Percentiles rank a stretch among this genome's conserved stretches.
Conservation (phyloP, 92 coral and sea anemone genomes). For the Meandrina meandrites region DNA sequence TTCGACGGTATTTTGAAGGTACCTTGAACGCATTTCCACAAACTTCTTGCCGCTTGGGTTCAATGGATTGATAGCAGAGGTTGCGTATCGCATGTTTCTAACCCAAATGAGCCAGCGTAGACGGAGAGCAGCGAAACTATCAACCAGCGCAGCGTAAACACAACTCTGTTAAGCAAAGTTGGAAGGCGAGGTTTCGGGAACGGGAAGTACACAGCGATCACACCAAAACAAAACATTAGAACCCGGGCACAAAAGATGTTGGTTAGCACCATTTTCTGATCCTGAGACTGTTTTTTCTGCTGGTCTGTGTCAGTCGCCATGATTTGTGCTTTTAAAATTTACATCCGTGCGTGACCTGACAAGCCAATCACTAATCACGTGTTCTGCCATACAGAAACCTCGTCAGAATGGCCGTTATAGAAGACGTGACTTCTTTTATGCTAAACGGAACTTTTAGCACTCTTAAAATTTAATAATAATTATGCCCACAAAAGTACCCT, state of each 20-base stretch:
- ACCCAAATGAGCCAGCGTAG: conserved; percentile 50
- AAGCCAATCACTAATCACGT: too few species aligned
- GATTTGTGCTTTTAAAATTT: too few species aligned
- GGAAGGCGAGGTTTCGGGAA: conserved; percentile 35
- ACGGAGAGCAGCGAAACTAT: conserved; percentile 50
- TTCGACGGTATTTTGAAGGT: conserved; percentile 67
- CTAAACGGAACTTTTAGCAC: too few species aligned
- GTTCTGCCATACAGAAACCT: too few species aligned
- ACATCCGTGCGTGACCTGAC: too few species aligned
- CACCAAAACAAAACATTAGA: neutral
- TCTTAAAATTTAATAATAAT: too few species aligned
- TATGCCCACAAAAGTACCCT: too few species aligned
- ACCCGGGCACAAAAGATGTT: neutral
- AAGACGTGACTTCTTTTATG: too few species aligned
- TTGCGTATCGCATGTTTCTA: conserved; percentile 28
- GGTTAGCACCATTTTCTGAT: conserved; percentile 4
- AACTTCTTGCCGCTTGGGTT: conserved; percentile 28
- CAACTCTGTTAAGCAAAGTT: too few species aligned
- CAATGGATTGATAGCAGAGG: conserved; percentile 65
- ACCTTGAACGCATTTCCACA: conserved; percentile 32
- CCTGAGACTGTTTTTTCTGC: conserved; percentile 4
- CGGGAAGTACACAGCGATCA: neutral
- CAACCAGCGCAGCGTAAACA: conserved; percentile 23
- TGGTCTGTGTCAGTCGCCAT: conserved; percentile 20
- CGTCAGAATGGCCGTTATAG: too few species aligned